A percentile compares a stretch with the other conserved stretches of the same genome.
phyloP scores from a whole-genome alignment of 2,888 invertebrate species.

The Arenicola marina region DNA sequence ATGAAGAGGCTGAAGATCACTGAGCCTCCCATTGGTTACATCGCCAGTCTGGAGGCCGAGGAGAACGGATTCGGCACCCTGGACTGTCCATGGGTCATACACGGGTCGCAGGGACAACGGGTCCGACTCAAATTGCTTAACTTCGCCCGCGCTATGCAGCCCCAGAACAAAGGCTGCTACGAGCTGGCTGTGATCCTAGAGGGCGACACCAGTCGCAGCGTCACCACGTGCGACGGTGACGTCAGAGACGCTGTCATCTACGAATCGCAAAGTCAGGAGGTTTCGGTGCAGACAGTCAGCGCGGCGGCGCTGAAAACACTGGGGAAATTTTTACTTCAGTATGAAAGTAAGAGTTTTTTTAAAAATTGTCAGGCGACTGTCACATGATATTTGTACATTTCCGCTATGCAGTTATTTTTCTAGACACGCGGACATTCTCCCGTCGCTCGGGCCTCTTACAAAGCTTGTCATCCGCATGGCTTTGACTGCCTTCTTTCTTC shows the following conservation, averaged over 20 bases:
- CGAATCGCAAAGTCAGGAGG: background rate
- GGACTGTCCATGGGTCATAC: background rate
- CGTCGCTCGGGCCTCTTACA: too few species aligned
- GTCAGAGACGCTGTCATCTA: background rate
- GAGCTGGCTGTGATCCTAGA: constrained; percentile 6
- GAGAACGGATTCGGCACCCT: background rate
- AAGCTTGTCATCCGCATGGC: too few species aligned
- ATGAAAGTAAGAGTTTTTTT: too few species aligned
- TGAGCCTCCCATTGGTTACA: background rate
- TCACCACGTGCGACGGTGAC: constrained; percentile 1
- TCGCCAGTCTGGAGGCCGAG: background rate
- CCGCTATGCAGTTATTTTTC: too few species aligned
- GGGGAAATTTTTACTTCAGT: background rate
- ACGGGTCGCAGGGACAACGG: background rate
- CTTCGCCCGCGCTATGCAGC: background rate
- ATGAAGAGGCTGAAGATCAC: too few species aligned
- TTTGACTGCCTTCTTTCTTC: too few species aligned
- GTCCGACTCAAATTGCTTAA: background rate
- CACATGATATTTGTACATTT: too few species aligned
- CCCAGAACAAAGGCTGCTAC: background rate
- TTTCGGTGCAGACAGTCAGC: background rate
- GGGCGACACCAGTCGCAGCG: background rate
- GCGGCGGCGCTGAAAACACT: background rate
- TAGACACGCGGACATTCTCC: too few species aligned
- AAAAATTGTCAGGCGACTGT: too few species aligned